Conservation (phyloP, 1,140 invertebrate genomes). For the Drosophila pachea region DNA sequence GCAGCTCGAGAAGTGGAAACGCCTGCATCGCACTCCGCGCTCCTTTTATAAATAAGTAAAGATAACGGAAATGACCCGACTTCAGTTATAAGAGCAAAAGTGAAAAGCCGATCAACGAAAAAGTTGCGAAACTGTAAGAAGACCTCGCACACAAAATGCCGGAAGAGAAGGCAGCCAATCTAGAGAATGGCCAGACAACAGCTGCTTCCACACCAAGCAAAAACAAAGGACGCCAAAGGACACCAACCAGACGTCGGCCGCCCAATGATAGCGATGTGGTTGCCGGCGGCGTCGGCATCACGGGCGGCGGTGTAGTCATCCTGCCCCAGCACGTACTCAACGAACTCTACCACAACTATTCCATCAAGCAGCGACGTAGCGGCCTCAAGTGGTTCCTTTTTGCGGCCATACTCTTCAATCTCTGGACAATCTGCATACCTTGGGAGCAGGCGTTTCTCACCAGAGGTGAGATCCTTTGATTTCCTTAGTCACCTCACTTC, state of each 20-base stretch:
- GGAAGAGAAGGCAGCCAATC: conserved; percentile 57
- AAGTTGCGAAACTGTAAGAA: conserved; percentile 26
- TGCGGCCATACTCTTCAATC: conserved; percentile 84
- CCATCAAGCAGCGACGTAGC: conserved; percentile 85
- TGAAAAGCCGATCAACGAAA: conserved; percentile 40
- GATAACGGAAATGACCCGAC: conserved; percentile 50
- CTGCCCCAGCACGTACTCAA: conserved; percentile 83
- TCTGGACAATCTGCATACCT: conserved; percentile 82
- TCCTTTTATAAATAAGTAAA: conserved; percentile 42
- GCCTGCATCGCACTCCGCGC: background rate
- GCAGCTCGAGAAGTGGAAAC: conserved; percentile 21
- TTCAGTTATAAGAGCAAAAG: conserved; percentile 53
- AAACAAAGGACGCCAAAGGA: conserved; percentile 40
- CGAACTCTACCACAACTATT: conserved; percentile 87
- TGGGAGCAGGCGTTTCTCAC: conserved; percentile 79
- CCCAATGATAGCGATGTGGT: conserved; percentile 61
- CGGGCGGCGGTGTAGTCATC: conserved; percentile 63
- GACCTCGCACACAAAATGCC: conserved; percentile 44
- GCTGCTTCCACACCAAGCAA: conserved; percentile 46
- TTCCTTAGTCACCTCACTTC: background rate
- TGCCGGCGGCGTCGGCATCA: conserved; percentile 59
- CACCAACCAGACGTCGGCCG: conserved; percentile 44
- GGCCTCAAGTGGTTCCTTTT: conserved; percentile 88
- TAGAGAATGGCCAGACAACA: conserved; percentile 63
- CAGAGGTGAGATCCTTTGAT: conserved; percentile 56